Evolutionary conservation across 2,113 vertebrate species (phyloP), one percentile per base, ranked within the genome.

Genomic region (Sinocyclocheilus grahami): DNA sequence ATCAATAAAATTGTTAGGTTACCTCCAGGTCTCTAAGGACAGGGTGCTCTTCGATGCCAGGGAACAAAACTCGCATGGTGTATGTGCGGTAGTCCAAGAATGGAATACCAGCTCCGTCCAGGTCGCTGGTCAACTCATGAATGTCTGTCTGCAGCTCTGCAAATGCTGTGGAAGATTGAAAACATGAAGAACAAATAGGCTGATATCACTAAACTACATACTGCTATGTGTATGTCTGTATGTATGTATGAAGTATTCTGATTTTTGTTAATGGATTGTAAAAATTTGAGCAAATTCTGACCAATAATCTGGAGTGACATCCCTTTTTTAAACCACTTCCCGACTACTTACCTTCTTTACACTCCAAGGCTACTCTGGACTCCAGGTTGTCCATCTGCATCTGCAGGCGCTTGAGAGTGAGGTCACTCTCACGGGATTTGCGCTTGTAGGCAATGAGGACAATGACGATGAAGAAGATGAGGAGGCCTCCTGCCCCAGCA

Each of bases 371-470:
- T 88, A 99, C 98, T 0, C 98, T 95, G n/a, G 98, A 99, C 93
- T 99, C 98, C 87, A 99, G 93, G 93, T 99, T 99, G 94, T 99
- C 98, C 98, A 99, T 99, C 91, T 99, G 98, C 98, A 99, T 99
- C 94, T 99, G 98, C 82, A 99, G 94, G 14, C 98, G 95, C 87
- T 99, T 99, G 83, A 99, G 93, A 0, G 98, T 99, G 88, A 99
- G 95, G 93, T 99, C 98, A 0, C 98, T 99, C 90, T 99, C 97
- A 0, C 97, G 92, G 51, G 98, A 99, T 91, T 99, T 99, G 92
- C 97, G 96, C 84, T 99, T 99, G 93, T 99, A 99, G 0, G 98
- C 98, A 5, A 99, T 99, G 86, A 99, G 95, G 51, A 99, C 98
- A 0, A 97, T 95, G 87, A 99, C 97, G 0, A 99, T 99, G 94